These are phyloP conservation scores for Aramus guarauna DNA, from an alignment of 2,113 vertebrate genomes.

Conservation along the genomic window DNA sequence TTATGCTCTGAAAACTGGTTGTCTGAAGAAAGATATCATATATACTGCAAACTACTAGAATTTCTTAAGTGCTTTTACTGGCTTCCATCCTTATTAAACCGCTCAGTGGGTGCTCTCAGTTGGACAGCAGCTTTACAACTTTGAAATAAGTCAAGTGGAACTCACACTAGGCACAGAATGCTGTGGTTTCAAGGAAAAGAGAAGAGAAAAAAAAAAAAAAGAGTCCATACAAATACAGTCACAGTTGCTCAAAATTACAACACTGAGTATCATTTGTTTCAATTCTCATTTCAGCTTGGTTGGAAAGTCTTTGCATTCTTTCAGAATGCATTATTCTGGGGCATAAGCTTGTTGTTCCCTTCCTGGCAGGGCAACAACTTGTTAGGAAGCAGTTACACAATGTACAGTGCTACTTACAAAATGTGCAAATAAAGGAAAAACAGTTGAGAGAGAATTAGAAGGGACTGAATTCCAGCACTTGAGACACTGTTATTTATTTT, in stretches of 20 bases:
- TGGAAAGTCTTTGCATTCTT: not conserved
- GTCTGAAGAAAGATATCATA: not conserved
- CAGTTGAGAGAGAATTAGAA: not conserved
- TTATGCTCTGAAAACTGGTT: not conserved
- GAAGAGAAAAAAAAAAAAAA: not conserved
- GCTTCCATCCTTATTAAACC: conserved; percentile 40
- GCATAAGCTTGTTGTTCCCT: not conserved
- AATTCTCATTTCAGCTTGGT: not conserved
- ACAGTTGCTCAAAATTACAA: not conserved
- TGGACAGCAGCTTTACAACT: conserved; percentile 2
- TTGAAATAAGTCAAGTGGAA: conserved; percentile 5
- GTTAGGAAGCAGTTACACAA: not conserved
- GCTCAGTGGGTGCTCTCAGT: conserved; percentile 21
- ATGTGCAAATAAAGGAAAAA: not conserved
- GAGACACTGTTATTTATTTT: not conserved
- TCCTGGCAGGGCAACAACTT: not conserved
- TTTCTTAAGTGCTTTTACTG: not conserved
- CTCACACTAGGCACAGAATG: not conserved
- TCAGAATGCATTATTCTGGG: not conserved
- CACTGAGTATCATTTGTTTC: not conserved
- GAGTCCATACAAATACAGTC: not conserved
- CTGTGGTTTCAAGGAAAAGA: not conserved
- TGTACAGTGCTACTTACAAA: not conserved
- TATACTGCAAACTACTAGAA: not conserved
- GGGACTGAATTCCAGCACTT: not conserved